phyloP scores from a whole-genome alignment of 2,113 vertebrate genomes.

The Rhinolophus sinicus region DNA sequence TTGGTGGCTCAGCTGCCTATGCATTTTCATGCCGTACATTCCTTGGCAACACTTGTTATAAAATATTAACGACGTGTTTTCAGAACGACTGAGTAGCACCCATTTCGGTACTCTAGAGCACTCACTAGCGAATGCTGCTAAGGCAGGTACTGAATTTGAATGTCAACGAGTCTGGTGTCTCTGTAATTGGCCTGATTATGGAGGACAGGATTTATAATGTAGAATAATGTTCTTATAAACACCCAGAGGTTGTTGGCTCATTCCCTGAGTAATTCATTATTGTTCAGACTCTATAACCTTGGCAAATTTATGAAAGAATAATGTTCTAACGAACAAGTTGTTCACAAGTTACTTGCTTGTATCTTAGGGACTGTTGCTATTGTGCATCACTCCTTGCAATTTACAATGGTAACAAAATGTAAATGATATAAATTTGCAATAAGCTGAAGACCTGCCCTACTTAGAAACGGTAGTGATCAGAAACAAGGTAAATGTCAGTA shows the following conservation, averaged over 20 bases:
- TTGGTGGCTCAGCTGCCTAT: not conserved
- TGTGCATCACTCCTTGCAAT: not conserved
- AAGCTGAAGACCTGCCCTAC: not conserved
- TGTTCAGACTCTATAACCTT: conserved; percentile 13
- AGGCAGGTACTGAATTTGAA: conserved; percentile 58
- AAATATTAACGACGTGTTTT: conserved; percentile 72
- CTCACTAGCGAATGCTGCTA: not conserved
- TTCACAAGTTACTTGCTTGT: conserved; percentile 40
- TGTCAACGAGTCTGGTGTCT: conserved; percentile 22
- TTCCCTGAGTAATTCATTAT: conserved; percentile 55
- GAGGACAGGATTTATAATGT: conserved; percentile 58
- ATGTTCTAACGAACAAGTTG: conserved; percentile 58
- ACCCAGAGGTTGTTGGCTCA: conserved; percentile 34
- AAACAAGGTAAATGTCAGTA: not conserved
- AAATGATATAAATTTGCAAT: not conserved
- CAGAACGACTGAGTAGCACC: not conserved
- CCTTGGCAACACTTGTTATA: conserved; percentile 52
- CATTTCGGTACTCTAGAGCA: conserved; percentile 40
- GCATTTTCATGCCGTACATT: not conserved
- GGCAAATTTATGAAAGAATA: conserved; percentile 52
- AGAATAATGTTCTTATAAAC: conserved; percentile 58
- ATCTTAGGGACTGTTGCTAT: not conserved
- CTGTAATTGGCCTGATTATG: conserved; percentile 68
- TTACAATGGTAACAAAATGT: not conserved
- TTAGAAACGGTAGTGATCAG: not conserved